Base-by-base conservation (phyloP, 2,797 vertebrate species). In the Chromobotia macracanthus region DNA sequence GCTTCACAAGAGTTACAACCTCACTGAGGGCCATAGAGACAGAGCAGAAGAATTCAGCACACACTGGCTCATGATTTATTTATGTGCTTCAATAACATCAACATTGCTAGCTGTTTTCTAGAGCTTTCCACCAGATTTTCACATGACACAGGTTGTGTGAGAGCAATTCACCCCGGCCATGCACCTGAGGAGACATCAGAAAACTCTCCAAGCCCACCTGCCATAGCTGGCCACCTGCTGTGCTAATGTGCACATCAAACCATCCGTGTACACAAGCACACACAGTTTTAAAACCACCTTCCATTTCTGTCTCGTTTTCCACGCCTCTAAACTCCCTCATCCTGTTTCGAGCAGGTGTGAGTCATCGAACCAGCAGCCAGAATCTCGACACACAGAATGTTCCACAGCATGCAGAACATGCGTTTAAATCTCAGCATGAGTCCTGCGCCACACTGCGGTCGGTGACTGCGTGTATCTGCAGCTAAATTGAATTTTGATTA, bases 161-260 rank as follows among this genome's bases (percentile, higher is more conserved):
- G 41, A 69, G 67, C 18, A 16, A 9, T 51, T 55, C 15, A 41
- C 3, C 60, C 41, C 23, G 4, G 41, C 81, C 69, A 75, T 56
- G 63, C 85, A 89, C 86, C 85, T 79, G 28, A 83, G 65, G 70
- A 82, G 80, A 83, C 86, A 86, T 91, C 83, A 90, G 87, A 92
- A 86, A 85, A 56, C 80, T 82, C 86, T 91, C 90, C 88, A 90
- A 71, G 84, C 84, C 89, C 90, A 91, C 91, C 91, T 91, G 91
- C 87, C 86, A 86, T 86, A 79, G 4, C 76, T 75, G 84, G 86
- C 84, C 81, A 74, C 90, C 89, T 78, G 85, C 89, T 66, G 83
- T 81, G 85, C 85, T 85, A 85, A 85, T 70, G 84, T 72, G 12
- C 87, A 90, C 89, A 90, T 91, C 87, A 92, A 89, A 91, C 82